These are phyloP conservation scores for Littorina saxatilis DNA, from an alignment of 1,140 invertebrate species.

Conservation along the genomic window DNA sequence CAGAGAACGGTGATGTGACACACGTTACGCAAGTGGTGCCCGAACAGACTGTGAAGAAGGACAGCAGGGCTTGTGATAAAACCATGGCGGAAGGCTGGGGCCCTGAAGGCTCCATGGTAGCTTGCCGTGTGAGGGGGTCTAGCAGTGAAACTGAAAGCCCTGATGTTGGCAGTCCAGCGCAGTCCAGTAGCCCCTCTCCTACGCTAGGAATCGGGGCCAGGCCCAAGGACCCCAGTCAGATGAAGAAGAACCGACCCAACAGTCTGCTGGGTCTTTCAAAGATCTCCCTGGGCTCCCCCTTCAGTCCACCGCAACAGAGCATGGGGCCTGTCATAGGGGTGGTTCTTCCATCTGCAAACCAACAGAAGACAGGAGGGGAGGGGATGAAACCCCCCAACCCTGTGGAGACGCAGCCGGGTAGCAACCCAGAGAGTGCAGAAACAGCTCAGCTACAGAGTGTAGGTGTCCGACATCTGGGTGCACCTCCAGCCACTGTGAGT, in stretches of 20 bases:
- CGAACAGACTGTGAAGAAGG: not conserved
- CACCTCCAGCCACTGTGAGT: not conserved
- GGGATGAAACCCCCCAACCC: not conserved
- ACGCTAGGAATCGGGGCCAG: conserved; percentile 53
- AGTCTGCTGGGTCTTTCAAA: conserved; percentile 65
- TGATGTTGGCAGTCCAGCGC: not conserved
- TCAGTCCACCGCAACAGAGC: not conserved
- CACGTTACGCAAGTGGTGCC: not conserved
- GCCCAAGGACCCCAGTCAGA: conserved; percentile 55
- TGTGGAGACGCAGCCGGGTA: not conserved
- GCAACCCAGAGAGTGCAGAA: not conserved
- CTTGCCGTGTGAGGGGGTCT: not conserved
- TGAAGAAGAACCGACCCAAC: conserved; percentile 57
- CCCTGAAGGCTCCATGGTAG: conserved; percentile 17
- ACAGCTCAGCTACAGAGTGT: not conserved
- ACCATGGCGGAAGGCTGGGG: not conserved
- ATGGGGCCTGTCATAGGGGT: not conserved
- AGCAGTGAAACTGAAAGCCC: conserved; percentile 2
- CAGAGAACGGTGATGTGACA: not conserved
- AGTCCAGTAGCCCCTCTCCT: not conserved
- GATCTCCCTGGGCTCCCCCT: conserved; percentile 45
- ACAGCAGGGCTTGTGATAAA: not conserved
- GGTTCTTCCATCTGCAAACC: not conserved
- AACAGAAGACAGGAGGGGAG: not conserved
- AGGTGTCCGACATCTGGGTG: not conserved